These are phyloP conservation scores for Acanthacorydalis orientalis DNA, from an alignment of 2,888 invertebrate genomes.

Conservation along the genomic window DNA sequence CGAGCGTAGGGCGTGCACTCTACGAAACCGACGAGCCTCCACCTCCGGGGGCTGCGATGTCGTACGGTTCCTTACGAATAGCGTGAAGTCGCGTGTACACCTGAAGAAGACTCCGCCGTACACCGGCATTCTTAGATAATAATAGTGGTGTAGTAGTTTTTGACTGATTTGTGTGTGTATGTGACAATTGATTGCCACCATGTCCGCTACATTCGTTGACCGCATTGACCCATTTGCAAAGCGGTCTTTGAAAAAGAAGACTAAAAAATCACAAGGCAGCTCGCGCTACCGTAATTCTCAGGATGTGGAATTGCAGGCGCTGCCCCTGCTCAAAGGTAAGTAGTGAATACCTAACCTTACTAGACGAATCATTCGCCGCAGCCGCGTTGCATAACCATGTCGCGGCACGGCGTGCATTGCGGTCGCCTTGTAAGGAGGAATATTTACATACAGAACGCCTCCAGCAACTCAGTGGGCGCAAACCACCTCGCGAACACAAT, in stretches of 20 bases:
- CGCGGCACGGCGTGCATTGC: not conserved
- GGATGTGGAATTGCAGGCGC: slow-evolving; percentile 90
- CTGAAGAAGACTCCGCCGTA: slow-evolving; percentile 17
- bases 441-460: no score
- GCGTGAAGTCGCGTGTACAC: not conserved
- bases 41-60: no score
- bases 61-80: not conserved
- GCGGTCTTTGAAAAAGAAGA: slow-evolving; percentile 94
- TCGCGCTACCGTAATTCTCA: slow-evolving; percentile 96
- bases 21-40: not conserved
- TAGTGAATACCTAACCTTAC: slow-evolving; percentile 9
- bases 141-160: slow-evolving; percentile 4
- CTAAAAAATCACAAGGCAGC: slow-evolving; percentile 97
- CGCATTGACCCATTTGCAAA: slow-evolving; percentile 99
- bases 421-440: no score
- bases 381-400: not conserved
- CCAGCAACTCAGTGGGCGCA: no score
- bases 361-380: not conserved
- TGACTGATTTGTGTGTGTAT: slow-evolving; percentile 28
- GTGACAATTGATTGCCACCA: slow-evolving; percentile 30
- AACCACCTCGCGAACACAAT: no score
- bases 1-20: slow-evolving; percentile 24
- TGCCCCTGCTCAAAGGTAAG: slow-evolving; percentile 94
- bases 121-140: slow-evolving; percentile 15
- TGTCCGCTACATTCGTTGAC: slow-evolving; percentile 90